Evolutionary conservation across 2,888 invertebrate genomes (phyloP).

Genomic region (Onchidella celtica): DNA sequence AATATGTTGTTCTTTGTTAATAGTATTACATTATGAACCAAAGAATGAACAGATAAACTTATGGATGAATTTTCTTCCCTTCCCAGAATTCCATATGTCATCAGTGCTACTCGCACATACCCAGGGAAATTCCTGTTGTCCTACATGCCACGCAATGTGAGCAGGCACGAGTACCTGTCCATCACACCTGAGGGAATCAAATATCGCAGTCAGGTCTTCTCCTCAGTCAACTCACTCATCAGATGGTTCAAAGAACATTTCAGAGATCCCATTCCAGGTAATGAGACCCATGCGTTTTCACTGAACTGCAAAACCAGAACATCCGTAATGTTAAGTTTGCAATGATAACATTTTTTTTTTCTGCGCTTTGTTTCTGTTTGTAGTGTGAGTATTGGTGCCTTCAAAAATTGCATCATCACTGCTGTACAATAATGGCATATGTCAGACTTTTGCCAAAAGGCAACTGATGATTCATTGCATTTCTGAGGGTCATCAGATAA

Average conservation of each 20-base stretch:
- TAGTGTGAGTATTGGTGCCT: no score
- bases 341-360: neutral
- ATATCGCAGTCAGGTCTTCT: slow-evolving; percentile 91
- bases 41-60: no score
- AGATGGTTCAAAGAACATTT: slow-evolving; percentile 99
- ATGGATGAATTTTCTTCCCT: no score
- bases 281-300: no score
- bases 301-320: no score
- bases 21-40: no score
- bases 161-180: slow-evolving; percentile 94
- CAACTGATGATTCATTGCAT: no score
- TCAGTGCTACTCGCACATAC: slow-evolving; percentile 71
- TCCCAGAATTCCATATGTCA: slow-evolving; percentile 78
- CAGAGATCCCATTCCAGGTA: slow-evolving; percentile 87
- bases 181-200: slow-evolving; percentile 95
- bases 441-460: no score
- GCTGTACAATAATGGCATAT: no score
- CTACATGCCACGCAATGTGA: slow-evolving; percentile 92
- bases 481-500: no score
- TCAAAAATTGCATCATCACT: no score
- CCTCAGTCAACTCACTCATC: slow-evolving; percentile 88
- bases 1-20: no score
- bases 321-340: neutral
- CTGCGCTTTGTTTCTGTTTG: neutral
- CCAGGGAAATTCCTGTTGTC: slow-evolving; percentile 91